A percentile compares a stretch with the other conserved stretches of the same genome.
Evolutionary conservation across 1,140 invertebrate genomes (phyloP).

Genomic region (Hetaerina americana): DNA sequence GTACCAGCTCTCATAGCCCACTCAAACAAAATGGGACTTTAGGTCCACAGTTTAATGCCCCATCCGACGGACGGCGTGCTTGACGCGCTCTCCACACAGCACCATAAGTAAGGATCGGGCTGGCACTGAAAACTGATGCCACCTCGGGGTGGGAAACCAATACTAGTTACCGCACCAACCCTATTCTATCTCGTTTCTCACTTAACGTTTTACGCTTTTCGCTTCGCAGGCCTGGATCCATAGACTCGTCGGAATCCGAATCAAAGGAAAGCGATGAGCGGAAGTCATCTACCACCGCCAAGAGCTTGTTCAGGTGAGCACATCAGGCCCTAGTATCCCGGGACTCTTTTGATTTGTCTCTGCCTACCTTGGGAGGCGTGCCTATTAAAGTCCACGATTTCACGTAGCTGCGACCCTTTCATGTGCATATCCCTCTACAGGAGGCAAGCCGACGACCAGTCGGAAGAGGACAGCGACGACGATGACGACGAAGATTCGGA

Average conservation of each 20-base stretch:
- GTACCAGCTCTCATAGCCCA: too few species aligned
- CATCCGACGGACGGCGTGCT: too few species aligned
- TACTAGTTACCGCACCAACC: background rate
- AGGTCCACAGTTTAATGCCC: too few species aligned
- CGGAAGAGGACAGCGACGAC: background rate
- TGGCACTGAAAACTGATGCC: background rate
- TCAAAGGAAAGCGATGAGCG: background rate
- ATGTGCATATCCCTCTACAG: background rate
- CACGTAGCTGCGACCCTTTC: background rate
- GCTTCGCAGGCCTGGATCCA: background rate
- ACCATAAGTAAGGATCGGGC: background rate
- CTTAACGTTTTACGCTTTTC: background rate
- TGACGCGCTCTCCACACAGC: background rate
- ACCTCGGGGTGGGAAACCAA: background rate
- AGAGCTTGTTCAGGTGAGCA: background rate
- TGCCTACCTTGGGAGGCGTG: too few species aligned
- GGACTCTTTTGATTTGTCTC: background rate
- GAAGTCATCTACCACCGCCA: background rate
- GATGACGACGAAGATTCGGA: background rate
- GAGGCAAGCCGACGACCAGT: background rate
- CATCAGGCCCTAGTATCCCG: background rate
- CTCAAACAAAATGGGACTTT: too few species aligned
- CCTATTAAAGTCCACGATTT: too few species aligned
- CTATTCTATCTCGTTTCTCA: background rate
- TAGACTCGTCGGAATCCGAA: too few species aligned